These are phyloP conservation scores for Lepidonotus clava DNA, from an alignment of 2,888 invertebrate species.

Conservation along the genomic window DNA sequence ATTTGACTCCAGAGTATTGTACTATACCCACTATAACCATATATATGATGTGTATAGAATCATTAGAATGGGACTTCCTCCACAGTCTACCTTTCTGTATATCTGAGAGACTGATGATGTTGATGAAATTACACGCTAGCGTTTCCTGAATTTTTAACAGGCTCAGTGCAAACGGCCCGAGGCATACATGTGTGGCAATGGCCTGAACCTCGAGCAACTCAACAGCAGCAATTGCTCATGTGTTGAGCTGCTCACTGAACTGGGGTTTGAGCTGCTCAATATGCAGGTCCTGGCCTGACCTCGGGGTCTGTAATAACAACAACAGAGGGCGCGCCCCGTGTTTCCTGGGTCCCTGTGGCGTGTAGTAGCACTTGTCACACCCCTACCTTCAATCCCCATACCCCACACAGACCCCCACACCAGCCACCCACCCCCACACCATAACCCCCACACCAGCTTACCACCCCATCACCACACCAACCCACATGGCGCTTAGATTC, in stretches of 20 bases:
- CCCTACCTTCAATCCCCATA: not conserved
- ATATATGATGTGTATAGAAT: too few relatives aligned
- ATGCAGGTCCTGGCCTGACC: conserved; percentile 4
- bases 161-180: too few relatives aligned
- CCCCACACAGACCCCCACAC: not conserved
- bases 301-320: conserved; percentile 42
- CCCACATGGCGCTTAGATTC: not conserved
- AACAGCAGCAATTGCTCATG: too few relatives aligned
- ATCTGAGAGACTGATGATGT: not conserved
- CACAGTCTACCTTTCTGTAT: not conserved
- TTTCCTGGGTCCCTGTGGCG: not conserved
- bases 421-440: not conserved
- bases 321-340: not conserved
- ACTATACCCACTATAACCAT: too few relatives aligned
- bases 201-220: too few relatives aligned
- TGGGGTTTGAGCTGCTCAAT: conserved; percentile 21
- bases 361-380: conserved; percentile 43
- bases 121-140: conserved; percentile 5
- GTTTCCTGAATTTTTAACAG: not conserved
- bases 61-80: not conserved
- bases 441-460: too few relatives aligned
- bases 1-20: too few relatives aligned
- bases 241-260: too few relatives aligned
- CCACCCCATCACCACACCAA: too few relatives aligned
- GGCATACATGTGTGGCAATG: too few relatives aligned